These are phyloP conservation scores for Drosophila kuntzei DNA, from an alignment of 2,888 invertebrate genomes.

Conservation along the genomic window DNA sequence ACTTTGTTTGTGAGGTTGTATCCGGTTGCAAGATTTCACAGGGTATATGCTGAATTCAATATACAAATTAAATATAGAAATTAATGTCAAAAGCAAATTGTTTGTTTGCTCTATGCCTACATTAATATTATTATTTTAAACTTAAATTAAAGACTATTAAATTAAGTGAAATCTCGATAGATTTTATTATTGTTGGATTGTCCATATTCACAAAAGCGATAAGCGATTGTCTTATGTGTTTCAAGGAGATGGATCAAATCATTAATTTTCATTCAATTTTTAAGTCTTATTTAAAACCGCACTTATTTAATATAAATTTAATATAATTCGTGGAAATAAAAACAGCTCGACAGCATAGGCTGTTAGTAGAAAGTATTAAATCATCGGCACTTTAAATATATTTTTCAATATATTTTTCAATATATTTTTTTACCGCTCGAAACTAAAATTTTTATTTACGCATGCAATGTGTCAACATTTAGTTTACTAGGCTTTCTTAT, in stretches of 20 bases:
- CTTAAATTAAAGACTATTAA: neutral
- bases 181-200: neutral
- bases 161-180: neutral
- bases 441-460: conserved; percentile 1
- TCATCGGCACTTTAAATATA: neutral
- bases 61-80: conserved; percentile 1
- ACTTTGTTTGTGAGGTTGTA: conserved; percentile 17
- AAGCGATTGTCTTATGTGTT: neutral
- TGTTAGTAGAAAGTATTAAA: no score
- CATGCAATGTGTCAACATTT: conserved; percentile 11
- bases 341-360: no score
- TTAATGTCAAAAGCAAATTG: neutral
- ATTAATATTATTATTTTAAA: neutral
- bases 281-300: no score
- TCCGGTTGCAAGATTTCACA: neutral
- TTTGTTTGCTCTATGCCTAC: neutral
- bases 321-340: no score
- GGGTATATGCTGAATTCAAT: conserved; percentile 4
- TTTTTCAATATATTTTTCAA: no score
- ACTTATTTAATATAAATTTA: no score
- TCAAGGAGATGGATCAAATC: neutral
- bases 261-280: no score
- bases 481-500: conserved; percentile 24
- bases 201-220: neutral
- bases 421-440: neutral